Evolutionary conservation across 2,888 invertebrate species (phyloP).

Genomic region (Pogonocherus hispidulus): DNA sequence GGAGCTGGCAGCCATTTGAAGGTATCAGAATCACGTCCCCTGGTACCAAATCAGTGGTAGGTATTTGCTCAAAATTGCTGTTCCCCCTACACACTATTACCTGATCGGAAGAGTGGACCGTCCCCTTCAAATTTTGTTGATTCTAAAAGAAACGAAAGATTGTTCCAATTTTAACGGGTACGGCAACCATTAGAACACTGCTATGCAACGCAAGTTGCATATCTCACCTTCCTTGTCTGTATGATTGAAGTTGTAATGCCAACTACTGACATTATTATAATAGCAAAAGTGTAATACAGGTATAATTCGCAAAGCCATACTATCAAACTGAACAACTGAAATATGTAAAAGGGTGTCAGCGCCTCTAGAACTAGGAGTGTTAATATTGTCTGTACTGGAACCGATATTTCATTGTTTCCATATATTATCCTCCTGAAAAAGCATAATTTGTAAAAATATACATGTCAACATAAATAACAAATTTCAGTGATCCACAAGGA

Average conservation of each 20-base stretch:
- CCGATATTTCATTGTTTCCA: slow-evolving; percentile 86
- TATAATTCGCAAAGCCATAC: slow-evolving; percentile 93
- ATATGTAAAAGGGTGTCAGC: slow-evolving; percentile 96
- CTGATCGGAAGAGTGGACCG: slow-evolving; percentile 81
- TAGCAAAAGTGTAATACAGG: slow-evolving; percentile 89
- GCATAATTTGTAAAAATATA: neutral
- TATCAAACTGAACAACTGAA: slow-evolving; percentile 91
- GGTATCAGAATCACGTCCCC: slow-evolving; percentile 92
- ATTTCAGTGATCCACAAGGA: too few species aligned
- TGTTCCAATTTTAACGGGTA: too few species aligned
- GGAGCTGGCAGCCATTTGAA: slow-evolving; percentile 86
- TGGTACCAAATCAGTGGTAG: slow-evolving; percentile 85
- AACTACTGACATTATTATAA: slow-evolving; percentile 85
- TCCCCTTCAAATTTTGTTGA: slow-evolving; percentile 88
- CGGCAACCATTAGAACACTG: neutral
- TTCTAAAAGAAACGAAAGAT: slow-evolving; percentile 75
- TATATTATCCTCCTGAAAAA: slow-evolving; percentile 80
- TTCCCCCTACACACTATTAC: slow-evolving; percentile 75
- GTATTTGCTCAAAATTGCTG: slow-evolving; percentile 71
- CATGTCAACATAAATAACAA: neutral
- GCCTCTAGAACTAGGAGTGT: slow-evolving; percentile 84
- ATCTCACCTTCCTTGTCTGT: slow-evolving; percentile 83
- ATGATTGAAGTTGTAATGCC: slow-evolving; percentile 87
- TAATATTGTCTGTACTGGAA: slow-evolving; percentile 82
- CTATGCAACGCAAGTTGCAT: neutral